Evolutionary conservation across 2,797 vertebrate genomes (phyloP), one percentile per base, ranked within the genome.

Genomic region (Prunella strophiata): DNA sequence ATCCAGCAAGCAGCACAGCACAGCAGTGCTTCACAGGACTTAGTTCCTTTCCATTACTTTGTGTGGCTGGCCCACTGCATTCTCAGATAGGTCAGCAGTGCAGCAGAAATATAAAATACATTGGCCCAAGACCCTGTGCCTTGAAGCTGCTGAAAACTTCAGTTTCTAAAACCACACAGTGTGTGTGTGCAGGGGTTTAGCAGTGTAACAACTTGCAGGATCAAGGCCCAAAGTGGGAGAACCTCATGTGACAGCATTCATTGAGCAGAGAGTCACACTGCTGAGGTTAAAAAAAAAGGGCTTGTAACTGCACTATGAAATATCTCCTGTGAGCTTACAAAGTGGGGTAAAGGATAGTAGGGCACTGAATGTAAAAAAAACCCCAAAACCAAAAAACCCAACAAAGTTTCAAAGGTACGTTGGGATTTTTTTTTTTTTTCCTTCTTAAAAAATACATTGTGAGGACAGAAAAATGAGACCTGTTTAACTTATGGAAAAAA

Each of bases 401-500:
- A 58, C 7, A 30, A 65, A 20, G 10, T 68, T 90, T 70, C 85
- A 93, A 88, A 84, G 54, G 63, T 68, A 40, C 5, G 2, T 45
- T 93, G 75, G 74, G 25, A 16, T 2, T 5, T 20, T 42, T 36
- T 57, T 27, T 45, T 74, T 27, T 63, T 43, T 14, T 50, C 32
- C 5, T 88, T 86, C 79, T 72, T 89, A 81, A 85, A 94, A 96
- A 95, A 82, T 82, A 84, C 50, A 96, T 20, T 70, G 62, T 95
- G 88, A 95, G 95, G 85, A 91, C 87, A 93, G 95, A 95, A 96
- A 97, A 96, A 95, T 84, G 85, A 96, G 82, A 83, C 59, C 93
- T 89, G 12, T 92, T 97, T 89, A 96, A 80, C 74, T 97, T 96
- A 94, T 30, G 89, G 93, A 93, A 96, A 94, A 94, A 94, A 95